A percentile compares a stretch with the other conserved stretches of the same genome.
These are phyloP conservation scores for Menidia menidia DNA, from an alignment of 2,797 vertebrate species.

Conservation along the genomic window DNA sequence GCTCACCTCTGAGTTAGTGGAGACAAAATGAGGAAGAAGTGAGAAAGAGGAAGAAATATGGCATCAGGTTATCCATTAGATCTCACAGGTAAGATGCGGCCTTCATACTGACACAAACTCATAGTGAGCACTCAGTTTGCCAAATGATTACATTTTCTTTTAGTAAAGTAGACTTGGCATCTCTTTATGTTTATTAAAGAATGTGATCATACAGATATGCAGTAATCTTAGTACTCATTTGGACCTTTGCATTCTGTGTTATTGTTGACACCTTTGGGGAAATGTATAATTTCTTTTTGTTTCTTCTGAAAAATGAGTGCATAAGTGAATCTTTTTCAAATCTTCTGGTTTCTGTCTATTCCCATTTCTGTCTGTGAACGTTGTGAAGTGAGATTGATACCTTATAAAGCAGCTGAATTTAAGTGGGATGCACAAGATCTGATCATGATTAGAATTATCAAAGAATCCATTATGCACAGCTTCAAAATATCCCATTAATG, in stretches of 20 bases:
- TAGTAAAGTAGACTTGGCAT: neutral
- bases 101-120: neutral
- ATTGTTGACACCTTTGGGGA: too few species aligned
- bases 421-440: too few species aligned
- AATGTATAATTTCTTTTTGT: neutral
- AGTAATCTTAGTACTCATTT: neutral
- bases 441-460: neutral
- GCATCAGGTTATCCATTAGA: neutral
- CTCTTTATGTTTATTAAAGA: too few species aligned
- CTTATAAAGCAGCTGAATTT: too few species aligned
- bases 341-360: neutral
- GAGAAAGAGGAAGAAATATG: constrained; percentile 3
- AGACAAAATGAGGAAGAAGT: constrained; percentile 12
- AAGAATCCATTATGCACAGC: neutral
- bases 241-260: neutral
- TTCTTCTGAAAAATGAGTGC: neutral
- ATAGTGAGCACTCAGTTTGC: neutral
- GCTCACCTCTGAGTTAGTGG: constrained; percentile 56
- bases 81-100: neutral
- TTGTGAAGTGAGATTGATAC: too few species aligned
- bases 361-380: neutral
- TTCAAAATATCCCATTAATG: neutral
- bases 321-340: neutral
- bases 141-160: neutral
- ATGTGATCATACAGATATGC: too few species aligned